Evolutionary conservation across 2,888 invertebrate species (phyloP).

Genomic region (Lacanobia wlatinum): DNA sequence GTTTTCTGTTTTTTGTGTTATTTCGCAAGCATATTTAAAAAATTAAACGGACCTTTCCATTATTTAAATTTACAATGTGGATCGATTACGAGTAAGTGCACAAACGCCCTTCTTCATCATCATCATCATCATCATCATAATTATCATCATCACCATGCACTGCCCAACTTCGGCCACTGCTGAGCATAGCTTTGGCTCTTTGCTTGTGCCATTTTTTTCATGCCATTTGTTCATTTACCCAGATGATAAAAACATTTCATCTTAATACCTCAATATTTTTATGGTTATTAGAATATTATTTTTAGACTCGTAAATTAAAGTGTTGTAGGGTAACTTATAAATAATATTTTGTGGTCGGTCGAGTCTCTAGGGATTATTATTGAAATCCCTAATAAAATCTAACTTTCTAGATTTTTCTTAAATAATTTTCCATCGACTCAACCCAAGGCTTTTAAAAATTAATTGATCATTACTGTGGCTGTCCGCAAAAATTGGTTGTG

Average conservation of each 20-base stretch:
- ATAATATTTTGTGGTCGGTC: slow-evolving; percentile 17
- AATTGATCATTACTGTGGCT: not conserved
- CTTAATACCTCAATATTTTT: not conserved
- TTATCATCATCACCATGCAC: no score
- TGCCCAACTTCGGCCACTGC: no score
- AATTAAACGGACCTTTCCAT: no score
- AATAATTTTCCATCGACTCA: not conserved
- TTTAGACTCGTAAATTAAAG: not conserved
- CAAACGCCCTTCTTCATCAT: not conserved
- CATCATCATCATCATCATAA: no score
- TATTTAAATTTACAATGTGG: no score
- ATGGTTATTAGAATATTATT: not conserved
- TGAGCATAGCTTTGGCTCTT: no score
- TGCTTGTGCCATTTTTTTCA: no score
- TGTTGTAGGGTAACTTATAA: not conserved
- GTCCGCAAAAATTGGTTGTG: not conserved
- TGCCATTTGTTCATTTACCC: no score
- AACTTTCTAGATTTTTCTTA: slow-evolving; percentile 29
- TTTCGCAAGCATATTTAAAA: not conserved
- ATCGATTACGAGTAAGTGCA: not conserved
- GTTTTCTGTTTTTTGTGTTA: not conserved
- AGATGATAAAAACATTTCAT: no score
- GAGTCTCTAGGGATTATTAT: slow-evolving; percentile 9
- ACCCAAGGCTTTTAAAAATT: not conserved
- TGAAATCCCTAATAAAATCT: slow-evolving; percentile 36